phyloP scores from a whole-genome alignment of 2,888 invertebrate species.

The Eumerus sabulonum region DNA sequence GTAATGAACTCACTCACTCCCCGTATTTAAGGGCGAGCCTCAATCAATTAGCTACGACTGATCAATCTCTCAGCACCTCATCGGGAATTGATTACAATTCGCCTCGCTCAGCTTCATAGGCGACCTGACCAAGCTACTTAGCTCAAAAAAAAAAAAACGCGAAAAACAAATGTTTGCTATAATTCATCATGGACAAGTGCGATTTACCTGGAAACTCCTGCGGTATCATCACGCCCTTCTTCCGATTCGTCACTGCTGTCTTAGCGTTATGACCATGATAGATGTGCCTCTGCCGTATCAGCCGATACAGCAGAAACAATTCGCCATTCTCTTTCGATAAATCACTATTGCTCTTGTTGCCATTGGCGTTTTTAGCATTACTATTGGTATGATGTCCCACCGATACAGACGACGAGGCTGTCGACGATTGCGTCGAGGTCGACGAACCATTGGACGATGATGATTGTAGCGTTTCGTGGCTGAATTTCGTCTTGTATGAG shows the following conservation, averaged over 20 bases:
- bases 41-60: too few relatives aligned
- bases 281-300: constrained; percentile 76
- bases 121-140: too few relatives aligned
- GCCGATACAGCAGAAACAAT: constrained; percentile 77
- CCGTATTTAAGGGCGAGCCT: too few relatives aligned
- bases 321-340: constrained; percentile 73
- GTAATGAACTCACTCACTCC: too few relatives aligned
- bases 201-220: constrained; percentile 78
- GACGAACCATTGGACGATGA: constrained; percentile 78
- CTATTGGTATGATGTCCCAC: constrained; percentile 49
- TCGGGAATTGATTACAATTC: too few relatives aligned
- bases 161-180: too few relatives aligned
- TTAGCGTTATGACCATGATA: constrained; percentile 78
- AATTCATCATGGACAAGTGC: neutral
- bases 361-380: constrained; percentile 59
- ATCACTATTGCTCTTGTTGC: constrained; percentile 63
- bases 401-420: constrained; percentile 53
- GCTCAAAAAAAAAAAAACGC: too few relatives aligned
- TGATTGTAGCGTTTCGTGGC: constrained; percentile 77
- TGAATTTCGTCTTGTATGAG: constrained; percentile 75
- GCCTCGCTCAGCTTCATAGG: too few relatives aligned
- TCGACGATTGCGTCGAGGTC: constrained; percentile 75
- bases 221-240: constrained; percentile 78
- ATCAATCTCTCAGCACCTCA: too few relatives aligned
- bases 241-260: constrained; percentile 75